phyloP scores from a whole-genome alignment of 2,888 invertebrate genomes.

The Nowickia ferox region DNA sequence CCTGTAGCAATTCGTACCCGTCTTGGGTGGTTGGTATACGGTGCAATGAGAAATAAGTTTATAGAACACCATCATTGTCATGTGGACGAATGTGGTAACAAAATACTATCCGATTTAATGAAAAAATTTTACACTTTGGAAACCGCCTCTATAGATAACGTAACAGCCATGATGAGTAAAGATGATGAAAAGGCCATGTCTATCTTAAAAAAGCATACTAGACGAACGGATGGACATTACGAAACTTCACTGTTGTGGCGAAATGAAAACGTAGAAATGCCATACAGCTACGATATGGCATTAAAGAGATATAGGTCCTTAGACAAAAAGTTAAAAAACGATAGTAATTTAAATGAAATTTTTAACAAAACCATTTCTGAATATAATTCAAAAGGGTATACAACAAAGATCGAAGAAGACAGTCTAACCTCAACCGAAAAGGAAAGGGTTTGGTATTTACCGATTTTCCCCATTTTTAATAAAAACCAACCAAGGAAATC shows the following conservation, averaged over 20 bases:
- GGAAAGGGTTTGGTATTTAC: no score
- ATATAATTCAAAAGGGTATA: no score
- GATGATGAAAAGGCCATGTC: conserved; percentile 39
- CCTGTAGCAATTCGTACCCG: conserved; percentile 24
- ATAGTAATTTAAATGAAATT: no score
- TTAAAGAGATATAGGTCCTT: no score
- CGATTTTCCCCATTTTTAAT: no score
- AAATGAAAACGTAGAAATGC: no score
- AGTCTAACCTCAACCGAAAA: no score
- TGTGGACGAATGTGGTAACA: neutral
- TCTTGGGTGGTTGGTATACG: conserved; percentile 28
- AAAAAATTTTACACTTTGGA: conserved; percentile 12
- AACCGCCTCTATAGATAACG: neutral
- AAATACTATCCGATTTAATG: conserved; percentile 1
- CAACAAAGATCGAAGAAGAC: no score
- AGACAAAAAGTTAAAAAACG: no score
- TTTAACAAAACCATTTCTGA: no score
- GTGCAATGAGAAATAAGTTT: neutral
- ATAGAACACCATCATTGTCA: neutral
- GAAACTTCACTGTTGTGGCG: conserved; percentile 3
- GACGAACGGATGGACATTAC: conserved; percentile 12
- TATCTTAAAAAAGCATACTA: conserved; percentile 35
- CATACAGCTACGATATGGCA: no score
- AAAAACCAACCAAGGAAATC: no score
- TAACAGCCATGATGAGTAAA: neutral